Base-by-base conservation (phyloP, 2,797 vertebrate species). In the Halcyon badia region DNA sequence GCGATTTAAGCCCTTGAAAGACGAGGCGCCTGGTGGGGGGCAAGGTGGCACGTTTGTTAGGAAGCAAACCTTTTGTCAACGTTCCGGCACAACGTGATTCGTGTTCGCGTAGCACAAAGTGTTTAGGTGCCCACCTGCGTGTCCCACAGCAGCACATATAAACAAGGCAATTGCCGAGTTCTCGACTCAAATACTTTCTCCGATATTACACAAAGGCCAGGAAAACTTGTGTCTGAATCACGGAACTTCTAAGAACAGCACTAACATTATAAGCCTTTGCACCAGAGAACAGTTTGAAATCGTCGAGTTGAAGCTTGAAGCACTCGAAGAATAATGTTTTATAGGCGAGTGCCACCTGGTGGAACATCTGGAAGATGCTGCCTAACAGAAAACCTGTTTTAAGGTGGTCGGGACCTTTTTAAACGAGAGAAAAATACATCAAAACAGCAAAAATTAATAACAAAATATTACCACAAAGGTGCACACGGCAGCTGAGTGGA, bases 291-390 rank as follows among this genome's bases (percentile, higher is more conserved):
- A 25, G 71, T 6, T 39, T 19, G 61, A 86, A 70, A 76, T 25
- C 66, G 25, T 20, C 37, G 30, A 61, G 14, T 18, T 2, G n/a
- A 80, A 44, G 13, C 2, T 2, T 4, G 9, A 37, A 68, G 81
- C 9, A 0, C 1, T 5, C 7, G 25, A 9, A 3, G 9, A 25
- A 4, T 62, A 73, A 66, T 8, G 57, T 42, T 64, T 95, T 58
- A 77, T 56, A 76, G 41, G 54, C 81, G 80, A 94, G 82, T 96
- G 98, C 96, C 98, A 98, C 80, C 98, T 98, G 95, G 96, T 97
- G 98, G 97, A 62, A 48, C 11, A 17, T 2, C 1, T 1, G 22
- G 39, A 93, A 91, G 35, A 9, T 14, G 6, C 10, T 14, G 46
- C 56, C 76, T 70, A 30, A 7, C 2, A 57, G 71, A 69, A 73